Conservation (phyloP, 2,888 invertebrate genomes). For the Subacronicta megacephala region DNA sequence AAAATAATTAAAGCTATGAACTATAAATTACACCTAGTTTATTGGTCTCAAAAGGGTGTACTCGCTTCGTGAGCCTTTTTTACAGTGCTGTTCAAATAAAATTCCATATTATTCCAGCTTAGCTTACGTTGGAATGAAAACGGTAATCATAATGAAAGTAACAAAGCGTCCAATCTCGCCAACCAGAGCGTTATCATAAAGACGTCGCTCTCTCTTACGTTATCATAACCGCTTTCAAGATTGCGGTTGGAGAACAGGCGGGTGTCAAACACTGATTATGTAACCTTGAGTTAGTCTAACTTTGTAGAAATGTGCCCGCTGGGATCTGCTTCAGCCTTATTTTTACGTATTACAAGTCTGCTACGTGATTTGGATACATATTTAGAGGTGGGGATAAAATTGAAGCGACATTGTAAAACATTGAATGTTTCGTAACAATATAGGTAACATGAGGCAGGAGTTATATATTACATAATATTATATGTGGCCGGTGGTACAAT, state of each 20-base stretch:
- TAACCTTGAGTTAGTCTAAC: constrained; percentile 36
- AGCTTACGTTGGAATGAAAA: constrained; percentile 21
- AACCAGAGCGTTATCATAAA: constrained; percentile 37
- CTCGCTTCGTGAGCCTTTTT: background rate
- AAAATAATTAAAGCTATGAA: constrained; percentile 11
- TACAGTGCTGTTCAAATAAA: constrained; percentile 4
- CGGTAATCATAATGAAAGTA: constrained; percentile 28
- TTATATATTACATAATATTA: constrained; percentile 25
- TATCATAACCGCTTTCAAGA: constrained; percentile 52
- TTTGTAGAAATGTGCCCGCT: constrained; percentile 25
- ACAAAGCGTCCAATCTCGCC: constrained; percentile 49
- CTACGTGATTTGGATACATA: constrained; percentile 70
- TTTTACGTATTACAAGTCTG: constrained; percentile 65
- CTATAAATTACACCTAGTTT: constrained; percentile 3
- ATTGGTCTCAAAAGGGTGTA: background rate
- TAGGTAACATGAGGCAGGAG: constrained; percentile 5
- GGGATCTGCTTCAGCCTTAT: constrained; percentile 29
- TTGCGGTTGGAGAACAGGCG: constrained; percentile 34
- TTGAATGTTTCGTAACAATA: constrained; percentile 36
- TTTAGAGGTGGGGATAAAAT: constrained; percentile 37
- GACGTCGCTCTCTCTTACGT: constrained; percentile 46
- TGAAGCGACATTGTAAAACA: constrained; percentile 35
- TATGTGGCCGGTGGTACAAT: constrained; percentile 5
- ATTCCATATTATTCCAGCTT: constrained; percentile 5
- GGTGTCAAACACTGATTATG: constrained; percentile 45